Evolutionary conservation across 1,140 invertebrate genomes (phyloP).

Genomic region (Ephestia elutella): DNA sequence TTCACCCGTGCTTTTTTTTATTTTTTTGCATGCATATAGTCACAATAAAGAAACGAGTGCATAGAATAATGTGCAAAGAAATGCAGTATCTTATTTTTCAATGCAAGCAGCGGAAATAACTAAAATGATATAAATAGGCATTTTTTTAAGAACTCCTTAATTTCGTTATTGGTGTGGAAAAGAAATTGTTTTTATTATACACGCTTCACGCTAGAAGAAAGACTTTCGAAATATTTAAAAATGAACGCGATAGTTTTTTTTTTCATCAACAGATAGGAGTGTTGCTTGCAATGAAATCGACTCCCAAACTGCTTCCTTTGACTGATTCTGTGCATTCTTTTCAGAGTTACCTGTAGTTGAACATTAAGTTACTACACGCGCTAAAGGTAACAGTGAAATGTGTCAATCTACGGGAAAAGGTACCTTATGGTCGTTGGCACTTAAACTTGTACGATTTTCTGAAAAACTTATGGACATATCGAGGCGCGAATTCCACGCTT

Average conservation of each 20-base stretch:
- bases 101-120: background rate
- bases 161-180: too few relatives aligned
- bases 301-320: slow-evolving; percentile 34
- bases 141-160: too few relatives aligned
- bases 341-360: slow-evolving; percentile 63
- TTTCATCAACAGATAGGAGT: background rate
- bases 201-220: too few relatives aligned
- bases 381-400: slow-evolving; percentile 27
- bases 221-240: too few relatives aligned
- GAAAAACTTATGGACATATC: too few relatives aligned
- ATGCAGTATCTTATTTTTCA: slow-evolving; percentile 43
- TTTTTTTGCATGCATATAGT: slow-evolving; percentile 37
- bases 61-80: slow-evolving; percentile 70
- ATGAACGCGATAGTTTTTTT: too few relatives aligned
- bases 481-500: too few relatives aligned
- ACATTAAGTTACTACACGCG: slow-evolving; percentile 23
- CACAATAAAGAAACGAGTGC: slow-evolving; percentile 53
- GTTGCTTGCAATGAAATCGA: slow-evolving; percentile 11
- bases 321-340: slow-evolving; percentile 69
- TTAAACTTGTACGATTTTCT: too few relatives aligned
- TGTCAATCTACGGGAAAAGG: too few relatives aligned
- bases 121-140: slow-evolving; percentile 1
- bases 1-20: slow-evolving; percentile 32
- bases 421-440: background rate
- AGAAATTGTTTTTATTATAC: too few relatives aligned